Percentiles rank a stretch among this genome's conserved stretches.
Evolutionary conservation across 2,888 invertebrate species (phyloP).

Genomic region (Trichogramma evanescens): DNA sequence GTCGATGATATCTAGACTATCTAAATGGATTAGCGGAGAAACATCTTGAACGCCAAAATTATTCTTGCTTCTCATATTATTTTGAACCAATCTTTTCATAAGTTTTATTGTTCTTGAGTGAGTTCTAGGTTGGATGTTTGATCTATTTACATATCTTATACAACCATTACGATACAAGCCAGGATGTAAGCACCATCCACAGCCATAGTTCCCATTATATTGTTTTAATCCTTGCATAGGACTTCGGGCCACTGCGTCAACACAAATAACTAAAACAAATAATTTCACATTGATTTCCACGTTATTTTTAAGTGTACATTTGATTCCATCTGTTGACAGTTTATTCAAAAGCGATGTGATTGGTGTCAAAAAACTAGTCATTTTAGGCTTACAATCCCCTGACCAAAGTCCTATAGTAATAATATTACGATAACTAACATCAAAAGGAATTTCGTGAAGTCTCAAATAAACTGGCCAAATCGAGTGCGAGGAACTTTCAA

Average conservation of each 20-base stretch:
- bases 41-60: not conserved
- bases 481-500: not conserved
- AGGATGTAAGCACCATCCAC: not conserved
- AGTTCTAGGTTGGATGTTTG: no score
- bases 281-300: not conserved
- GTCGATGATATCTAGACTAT: not conserved
- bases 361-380: not conserved
- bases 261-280: not conserved
- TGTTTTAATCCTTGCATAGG: not conserved
- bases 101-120: no score
- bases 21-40: not conserved
- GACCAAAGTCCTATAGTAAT: not conserved
- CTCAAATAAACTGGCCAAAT: not conserved
- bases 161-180: not conserved
- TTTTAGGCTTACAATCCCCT: not conserved
- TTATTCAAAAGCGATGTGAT: not conserved
- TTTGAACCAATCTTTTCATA: not conserved
- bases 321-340: not conserved
- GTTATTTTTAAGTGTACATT: not conserved
- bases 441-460: not conserved
- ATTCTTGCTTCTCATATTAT: not conserved
- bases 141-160: not conserved
- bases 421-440: not conserved
- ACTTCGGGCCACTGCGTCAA: not conserved
- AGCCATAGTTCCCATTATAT: not conserved